Evolutionary conservation across 2,797 vertebrate genomes (phyloP).

Genomic region (Tenualosa ilisha): DNA sequence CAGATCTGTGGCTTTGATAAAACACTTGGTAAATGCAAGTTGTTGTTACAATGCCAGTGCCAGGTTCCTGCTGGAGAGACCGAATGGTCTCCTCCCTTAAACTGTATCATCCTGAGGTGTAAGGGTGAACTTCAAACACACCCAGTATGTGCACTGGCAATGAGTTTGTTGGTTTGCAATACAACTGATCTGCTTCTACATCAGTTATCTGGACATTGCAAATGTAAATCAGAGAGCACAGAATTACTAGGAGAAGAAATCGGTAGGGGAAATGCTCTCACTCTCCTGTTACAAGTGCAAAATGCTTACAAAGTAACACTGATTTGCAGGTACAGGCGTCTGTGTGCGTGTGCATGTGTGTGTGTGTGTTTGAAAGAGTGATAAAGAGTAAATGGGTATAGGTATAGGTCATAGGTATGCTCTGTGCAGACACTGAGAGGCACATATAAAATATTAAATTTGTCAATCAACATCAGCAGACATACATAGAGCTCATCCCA

Average conservation of each 20-base stretch:
- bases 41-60: too few species aligned
- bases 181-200: constrained; percentile 67
- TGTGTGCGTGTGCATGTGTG: too few species aligned
- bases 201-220: constrained; percentile 64
- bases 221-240: constrained; percentile 19
- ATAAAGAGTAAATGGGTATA: too few species aligned
- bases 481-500: background rate
- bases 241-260: background rate
- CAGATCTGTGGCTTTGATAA: constrained; percentile 26
- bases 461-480: background rate
- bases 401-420: too few species aligned
- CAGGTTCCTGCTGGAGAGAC: too few species aligned
- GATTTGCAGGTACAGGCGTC: too few species aligned
- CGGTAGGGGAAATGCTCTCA: constrained; percentile 61
- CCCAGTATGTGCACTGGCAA: constrained; percentile 47
- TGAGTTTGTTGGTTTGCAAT: constrained; percentile 64
- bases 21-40: too few species aligned
- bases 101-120: too few species aligned
- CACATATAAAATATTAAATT: background rate
- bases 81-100: too few species aligned
- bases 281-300: constrained; percentile 64
- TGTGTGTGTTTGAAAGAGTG: too few species aligned
- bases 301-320: background rate
- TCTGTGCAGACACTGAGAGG: too few species aligned
- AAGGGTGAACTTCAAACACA: constrained; percentile 27